A percentile compares a stretch with the other conserved stretches of the same genome.
These are phyloP conservation scores for Amphipoea lucens DNA, from an alignment of 2,888 invertebrate species.

Conservation along the genomic window DNA sequence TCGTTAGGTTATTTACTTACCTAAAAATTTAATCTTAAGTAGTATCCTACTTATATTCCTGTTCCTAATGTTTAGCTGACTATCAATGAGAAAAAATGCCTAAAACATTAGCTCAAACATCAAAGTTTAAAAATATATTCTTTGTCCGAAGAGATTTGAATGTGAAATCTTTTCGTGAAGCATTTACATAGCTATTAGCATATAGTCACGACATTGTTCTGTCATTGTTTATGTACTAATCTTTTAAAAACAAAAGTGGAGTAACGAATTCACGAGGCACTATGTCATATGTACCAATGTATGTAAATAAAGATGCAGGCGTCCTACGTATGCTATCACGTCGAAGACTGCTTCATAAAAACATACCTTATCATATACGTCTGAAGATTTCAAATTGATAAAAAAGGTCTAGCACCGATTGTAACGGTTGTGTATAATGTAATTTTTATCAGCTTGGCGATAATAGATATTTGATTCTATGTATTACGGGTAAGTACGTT, in stretches of 20 bases:
- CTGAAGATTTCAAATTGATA: conserved; percentile 56
- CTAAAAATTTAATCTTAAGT: neutral
- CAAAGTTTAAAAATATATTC: neutral
- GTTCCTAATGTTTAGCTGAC: neutral
- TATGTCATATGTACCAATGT: conserved; percentile 45
- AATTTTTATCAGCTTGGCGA: conserved; percentile 66
- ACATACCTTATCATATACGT: conserved; percentile 44
- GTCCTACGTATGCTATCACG: conserved; percentile 46
- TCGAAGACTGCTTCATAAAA: conserved; percentile 50
- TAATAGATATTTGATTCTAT: conserved; percentile 63
- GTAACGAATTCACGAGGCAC: conserved; percentile 54
- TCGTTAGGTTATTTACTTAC: neutral
- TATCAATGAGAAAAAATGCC: neutral
- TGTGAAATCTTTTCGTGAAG: conserved; percentile 32
- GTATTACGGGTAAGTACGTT: conserved; percentile 24
- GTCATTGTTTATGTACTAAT: conserved; percentile 59
- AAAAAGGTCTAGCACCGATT: conserved; percentile 33
- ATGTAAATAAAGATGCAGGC: conserved; percentile 65
- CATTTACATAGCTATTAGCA: conserved; percentile 49
- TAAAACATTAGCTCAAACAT: conserved; percentile 8
- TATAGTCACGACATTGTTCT: conserved; percentile 47
- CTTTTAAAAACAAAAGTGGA: conserved; percentile 61
- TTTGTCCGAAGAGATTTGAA: conserved; percentile 40
- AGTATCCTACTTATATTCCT: neutral
- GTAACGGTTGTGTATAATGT: conserved; percentile 44